Percentiles rank a stretch among this genome's conserved stretches.
Conservation (phyloP, 2,113 vertebrate species). For the Psammodynastes pulverulentus region DNA sequence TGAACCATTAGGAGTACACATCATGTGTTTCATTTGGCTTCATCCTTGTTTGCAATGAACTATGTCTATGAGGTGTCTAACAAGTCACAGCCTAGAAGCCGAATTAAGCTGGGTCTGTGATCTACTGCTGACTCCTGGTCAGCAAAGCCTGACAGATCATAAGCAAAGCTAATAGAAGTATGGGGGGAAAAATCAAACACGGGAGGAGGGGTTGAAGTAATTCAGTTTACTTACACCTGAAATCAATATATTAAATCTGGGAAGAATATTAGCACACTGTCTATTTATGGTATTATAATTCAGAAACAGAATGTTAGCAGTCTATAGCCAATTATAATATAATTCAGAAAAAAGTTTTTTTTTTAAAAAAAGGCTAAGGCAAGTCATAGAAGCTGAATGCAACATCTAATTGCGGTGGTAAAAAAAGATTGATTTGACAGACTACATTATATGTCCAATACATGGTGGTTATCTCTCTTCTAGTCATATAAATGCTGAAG, state of each 20-base stretch:
- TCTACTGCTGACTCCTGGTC: not conserved
- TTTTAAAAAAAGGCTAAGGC: not conserved
- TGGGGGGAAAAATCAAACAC: not conserved
- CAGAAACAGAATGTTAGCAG: not conserved
- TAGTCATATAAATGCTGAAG: not conserved
- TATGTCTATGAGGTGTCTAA: not conserved
- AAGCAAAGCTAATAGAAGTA: not conserved
- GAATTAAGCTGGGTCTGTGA: not conserved
- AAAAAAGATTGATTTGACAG: not conserved
- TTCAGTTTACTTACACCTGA: not conserved
- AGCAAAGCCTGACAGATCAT: not conserved
- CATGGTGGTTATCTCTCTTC: not conserved
- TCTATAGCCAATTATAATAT: not conserved
- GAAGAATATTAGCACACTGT: accelerated
- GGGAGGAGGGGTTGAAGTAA: not conserved
- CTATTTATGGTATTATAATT: not conserved
- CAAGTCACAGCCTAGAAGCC: not conserved
- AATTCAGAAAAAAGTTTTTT: accelerated
- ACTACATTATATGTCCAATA: not conserved
- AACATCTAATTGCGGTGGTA: accelerated
- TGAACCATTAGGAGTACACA: no score
- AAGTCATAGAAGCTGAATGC: accelerated
- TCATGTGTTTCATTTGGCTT: not conserved
- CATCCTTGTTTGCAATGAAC: not conserved
- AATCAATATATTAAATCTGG: not conserved